Base-by-base conservation (phyloP, 2,888 invertebrate species). In the Cheilosia urbana region DNA sequence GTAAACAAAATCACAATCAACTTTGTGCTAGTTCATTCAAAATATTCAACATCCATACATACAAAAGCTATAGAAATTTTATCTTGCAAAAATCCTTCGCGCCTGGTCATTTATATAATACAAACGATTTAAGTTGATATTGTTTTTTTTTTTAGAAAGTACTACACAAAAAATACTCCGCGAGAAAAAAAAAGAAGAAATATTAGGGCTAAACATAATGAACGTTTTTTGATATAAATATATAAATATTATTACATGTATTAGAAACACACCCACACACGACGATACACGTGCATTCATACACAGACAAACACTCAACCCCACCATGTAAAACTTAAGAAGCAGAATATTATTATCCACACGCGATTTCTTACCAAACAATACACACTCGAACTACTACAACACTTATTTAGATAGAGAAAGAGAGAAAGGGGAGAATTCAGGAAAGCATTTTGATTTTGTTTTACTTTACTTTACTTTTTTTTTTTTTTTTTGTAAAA, bases 381-480 rank as follows among this genome's bases (percentile, higher is more conserved):
- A 49, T 30, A 65, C 49, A 63, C 49, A 63, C 51, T 40, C 57
- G 58, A 69, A 57, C 47, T 27, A 55, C 34, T 58, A 53, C 13
- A 34, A 49, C 57, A 27, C 47, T 65, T 63, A 47, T 71, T 45
- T n/a, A 63, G 53, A 62, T 13, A 19, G 27, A 55, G 30, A 78
- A 11, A 55, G 45, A 49, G 45, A 62, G 19, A 27, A n/a, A 47
- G 19, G 21, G 47, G n/a, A 78, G 17, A 57, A 76, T 51, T 58
- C 65, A 79, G 65, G 37, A 57, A 71, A 82, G 82, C 72, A 77
- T 77, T 77, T 82, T 77, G 57, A 69, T 71, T 77, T 77, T 71
- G 37, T 60, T 58, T 71, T 69, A 69, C 49, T 58, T 69, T 66
- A 66, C 17, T 58, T 58, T 55, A 27, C 27, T 6, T 24, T 53